These are phyloP conservation scores for Amphimallon solstitiale DNA, from an alignment of 2,888 invertebrate species.

Conservation along the genomic window DNA sequence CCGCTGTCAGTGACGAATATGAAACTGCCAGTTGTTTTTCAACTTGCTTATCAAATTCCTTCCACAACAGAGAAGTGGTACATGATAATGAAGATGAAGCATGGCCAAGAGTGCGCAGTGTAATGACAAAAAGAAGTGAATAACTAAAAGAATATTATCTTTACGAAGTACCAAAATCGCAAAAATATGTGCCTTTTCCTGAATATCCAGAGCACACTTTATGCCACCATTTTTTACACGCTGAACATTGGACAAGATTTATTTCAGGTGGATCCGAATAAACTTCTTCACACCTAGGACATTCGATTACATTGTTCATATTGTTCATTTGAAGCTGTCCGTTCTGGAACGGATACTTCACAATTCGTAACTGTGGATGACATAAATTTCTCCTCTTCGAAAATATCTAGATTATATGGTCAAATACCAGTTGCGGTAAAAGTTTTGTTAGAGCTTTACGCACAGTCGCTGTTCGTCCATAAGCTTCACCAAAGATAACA, in stretches of 20 bases:
- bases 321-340: neutral
- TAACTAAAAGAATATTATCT: neutral
- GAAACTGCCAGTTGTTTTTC: no score
- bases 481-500: slow-evolving; percentile 30
- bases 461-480: slow-evolving; percentile 12
- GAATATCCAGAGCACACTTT: slow-evolving; percentile 17
- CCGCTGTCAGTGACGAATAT: no score
- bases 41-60: no score
- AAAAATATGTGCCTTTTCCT: slow-evolving; percentile 10
- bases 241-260: slow-evolving; percentile 8
- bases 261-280: neutral
- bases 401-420: slow-evolving; percentile 30
- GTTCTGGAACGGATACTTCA: neutral
- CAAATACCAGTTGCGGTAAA: slow-evolving; percentile 33
- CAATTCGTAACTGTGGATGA: slow-evolving; percentile 13
- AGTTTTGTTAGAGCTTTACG: slow-evolving; percentile 19
- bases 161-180: neutral
- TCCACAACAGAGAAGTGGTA: no score
- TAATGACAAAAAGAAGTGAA: no score
- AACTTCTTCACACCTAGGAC: neutral
- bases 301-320: neutral
- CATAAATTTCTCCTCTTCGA: slow-evolving; percentile 31
- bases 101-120: no score
- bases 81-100: no score
- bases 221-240: slow-evolving; percentile 26